Percentiles rank a stretch among this genome's conserved stretches.
phyloP scores from a whole-genome alignment of 2,113 vertebrate genomes.

The Todiramphus chloris region DNA sequence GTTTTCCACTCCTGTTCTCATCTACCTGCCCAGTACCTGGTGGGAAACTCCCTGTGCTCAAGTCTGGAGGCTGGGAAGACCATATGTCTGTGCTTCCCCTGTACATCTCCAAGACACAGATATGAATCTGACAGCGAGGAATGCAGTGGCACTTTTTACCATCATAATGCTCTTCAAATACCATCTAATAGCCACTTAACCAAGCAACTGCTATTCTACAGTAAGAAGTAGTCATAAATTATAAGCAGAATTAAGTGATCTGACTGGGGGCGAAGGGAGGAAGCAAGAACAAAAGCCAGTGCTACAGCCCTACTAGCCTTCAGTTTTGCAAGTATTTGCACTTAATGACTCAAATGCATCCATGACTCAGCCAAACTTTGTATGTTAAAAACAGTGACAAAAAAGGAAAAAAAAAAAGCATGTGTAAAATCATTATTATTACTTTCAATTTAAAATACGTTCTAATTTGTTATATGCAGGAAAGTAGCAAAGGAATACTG shows the following conservation, averaged over 20 bases:
- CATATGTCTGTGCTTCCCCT: not conserved
- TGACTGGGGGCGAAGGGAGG: not conserved
- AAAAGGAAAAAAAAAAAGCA: not conserved
- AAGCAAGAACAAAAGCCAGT: not conserved
- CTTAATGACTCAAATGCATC: not conserved
- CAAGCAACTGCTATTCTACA: not conserved
- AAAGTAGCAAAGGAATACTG: not conserved
- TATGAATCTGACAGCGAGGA: not conserved
- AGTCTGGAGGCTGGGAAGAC: not conserved
- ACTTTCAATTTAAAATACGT: not conserved
- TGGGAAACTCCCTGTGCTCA: accelerated
- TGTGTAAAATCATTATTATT: not conserved
- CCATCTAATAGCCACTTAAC: not conserved
- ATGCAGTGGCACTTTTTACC: not conserved
- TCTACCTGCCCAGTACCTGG: accelerated
- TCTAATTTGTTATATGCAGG: not conserved
- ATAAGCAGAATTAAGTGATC: not conserved
- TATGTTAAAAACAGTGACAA: too few species aligned
- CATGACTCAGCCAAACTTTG: not conserved
- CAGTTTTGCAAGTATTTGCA: not conserved
- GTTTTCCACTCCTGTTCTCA: not conserved
- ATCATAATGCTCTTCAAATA: not conserved
- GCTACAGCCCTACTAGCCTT: not conserved
- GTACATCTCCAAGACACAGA: not conserved
- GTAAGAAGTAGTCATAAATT: not conserved